A percentile compares a stretch with the other conserved stretches of the same genome.
Conservation (phyloP, 2,113 vertebrate genomes). For the Condylura cristata region DNA sequence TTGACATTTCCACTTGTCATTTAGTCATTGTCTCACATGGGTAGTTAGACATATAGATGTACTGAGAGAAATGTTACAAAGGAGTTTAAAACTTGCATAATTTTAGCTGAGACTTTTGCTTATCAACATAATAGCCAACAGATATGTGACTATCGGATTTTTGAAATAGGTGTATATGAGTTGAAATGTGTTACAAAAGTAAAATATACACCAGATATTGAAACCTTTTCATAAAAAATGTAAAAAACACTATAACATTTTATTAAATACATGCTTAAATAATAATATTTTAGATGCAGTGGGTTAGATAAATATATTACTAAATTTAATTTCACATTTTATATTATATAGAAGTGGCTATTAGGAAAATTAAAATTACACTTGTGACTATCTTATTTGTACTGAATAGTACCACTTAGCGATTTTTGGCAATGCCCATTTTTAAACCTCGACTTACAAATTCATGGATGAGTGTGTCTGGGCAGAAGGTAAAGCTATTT, state of each 20-base stretch:
- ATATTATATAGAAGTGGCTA: not conserved
- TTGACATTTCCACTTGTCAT: not conserved
- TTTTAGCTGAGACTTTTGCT: not conserved
- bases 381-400: not conserved
- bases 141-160: not conserved
- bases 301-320: not conserved
- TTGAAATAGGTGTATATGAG: conserved; percentile 23
- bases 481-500: not conserved
- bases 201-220: not conserved
- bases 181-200: not conserved
- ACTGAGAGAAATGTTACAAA: not conserved
- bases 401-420: not conserved
- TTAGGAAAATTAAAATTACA: not conserved
- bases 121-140: not conserved
- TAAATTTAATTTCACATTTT: not conserved
- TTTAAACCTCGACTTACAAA: not conserved
- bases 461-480: not conserved
- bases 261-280: conserved; percentile 28
- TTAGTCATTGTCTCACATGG: not conserved
- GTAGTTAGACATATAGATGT: not conserved
- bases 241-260: not conserved
- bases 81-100: not conserved
- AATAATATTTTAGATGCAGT: not conserved
- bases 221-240: not conserved
- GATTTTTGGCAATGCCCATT: not conserved